These are phyloP conservation scores for Chymomyza amoena DNA, from an alignment of 2,888 invertebrate genomes.

Conservation along the genomic window DNA sequence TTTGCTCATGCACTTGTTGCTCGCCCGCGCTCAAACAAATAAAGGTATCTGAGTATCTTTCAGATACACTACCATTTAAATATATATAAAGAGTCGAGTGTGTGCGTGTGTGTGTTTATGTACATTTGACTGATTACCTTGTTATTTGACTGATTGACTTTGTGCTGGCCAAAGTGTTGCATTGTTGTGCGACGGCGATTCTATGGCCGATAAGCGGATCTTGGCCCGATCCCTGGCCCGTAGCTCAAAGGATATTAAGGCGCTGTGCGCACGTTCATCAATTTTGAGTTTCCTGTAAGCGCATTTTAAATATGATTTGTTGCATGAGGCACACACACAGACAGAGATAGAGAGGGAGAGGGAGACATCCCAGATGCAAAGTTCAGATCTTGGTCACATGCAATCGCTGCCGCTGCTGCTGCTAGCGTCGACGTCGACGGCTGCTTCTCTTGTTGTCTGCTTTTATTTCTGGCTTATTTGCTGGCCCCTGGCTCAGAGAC, in stretches of 20 bases:
- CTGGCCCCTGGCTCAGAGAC: constrained; percentile 10
- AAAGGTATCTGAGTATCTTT: no score
- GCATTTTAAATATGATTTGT: constrained; percentile 43
- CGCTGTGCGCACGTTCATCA: constrained; percentile 48
- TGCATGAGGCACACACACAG: not conserved
- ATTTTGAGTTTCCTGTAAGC: constrained; percentile 47
- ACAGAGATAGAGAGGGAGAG: not conserved
- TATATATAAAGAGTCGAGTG: not conserved
- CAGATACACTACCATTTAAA: not conserved
- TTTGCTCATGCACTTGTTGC: constrained; percentile 57
- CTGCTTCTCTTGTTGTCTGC: not conserved
- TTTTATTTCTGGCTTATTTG: constrained; percentile 5
- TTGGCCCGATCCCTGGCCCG: constrained; percentile 1
- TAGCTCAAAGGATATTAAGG: constrained; percentile 44
- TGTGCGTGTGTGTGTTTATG: constrained; percentile 1
- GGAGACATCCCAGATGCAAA: constrained; percentile 42
- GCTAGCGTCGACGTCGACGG: not conserved
- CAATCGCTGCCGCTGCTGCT: not conserved
- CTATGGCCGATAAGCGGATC: constrained; percentile 31
- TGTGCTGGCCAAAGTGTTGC: not conserved
- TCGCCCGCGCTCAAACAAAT: constrained; percentile 3
- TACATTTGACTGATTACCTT: constrained; percentile 49
- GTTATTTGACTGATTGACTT: constrained; percentile 14
- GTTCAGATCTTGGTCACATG: constrained; percentile 42
- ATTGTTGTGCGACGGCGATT: constrained; percentile 34